Evolutionary conservation across 1,140 invertebrate species (phyloP), one percentile per base, ranked within the genome.

Genomic region (Doryteuthis pealeii): DNA sequence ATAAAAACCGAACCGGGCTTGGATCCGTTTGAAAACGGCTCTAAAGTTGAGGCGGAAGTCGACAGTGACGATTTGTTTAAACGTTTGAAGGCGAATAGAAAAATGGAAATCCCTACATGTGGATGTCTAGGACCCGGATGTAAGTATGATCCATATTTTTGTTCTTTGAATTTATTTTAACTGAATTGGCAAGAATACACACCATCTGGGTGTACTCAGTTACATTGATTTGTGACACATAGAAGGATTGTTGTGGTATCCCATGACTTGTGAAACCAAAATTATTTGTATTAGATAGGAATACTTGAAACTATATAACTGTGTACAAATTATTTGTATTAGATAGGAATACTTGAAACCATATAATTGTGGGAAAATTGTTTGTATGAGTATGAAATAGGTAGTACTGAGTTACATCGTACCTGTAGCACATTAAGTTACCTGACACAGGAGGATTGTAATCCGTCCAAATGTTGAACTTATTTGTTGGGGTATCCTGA

Each of bases 61-160:
- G 54, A 62, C 18, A 5, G 12, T 15, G 78, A 81, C 14, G 79
- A 81, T 49, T 74, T 78, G 15, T 68, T 73, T 33, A 74, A 79
- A 32, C 71, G 80, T 15, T 67, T 85, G 22, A 77, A 75, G 43
- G 77, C 72, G 18, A 85, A 85, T 67, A 71, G 40, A 35, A 77
- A 79, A 30, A 45, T 79, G 5, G 80, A 81, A 35, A 74, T 80
- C 18, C 83, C 83, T 4, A 71, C 73, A 2, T 85, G 83, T 80
- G 70, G 40, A 65, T 85, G 83, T 72, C 74, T 81, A 35, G 81
- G 81, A 18, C 77, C 80, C 32, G 77, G 78, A 45, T 80, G 80
- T 83, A 77, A 79, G 82, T 82, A 70, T 30, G 28, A 54, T 28
- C 26, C 5, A 40, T 28, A 35, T 40, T 22, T 69, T 30, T n/a